Evolutionary conservation across 2,113 vertebrate genomes (phyloP).

Genomic region (Antennarius striatus): DNA sequence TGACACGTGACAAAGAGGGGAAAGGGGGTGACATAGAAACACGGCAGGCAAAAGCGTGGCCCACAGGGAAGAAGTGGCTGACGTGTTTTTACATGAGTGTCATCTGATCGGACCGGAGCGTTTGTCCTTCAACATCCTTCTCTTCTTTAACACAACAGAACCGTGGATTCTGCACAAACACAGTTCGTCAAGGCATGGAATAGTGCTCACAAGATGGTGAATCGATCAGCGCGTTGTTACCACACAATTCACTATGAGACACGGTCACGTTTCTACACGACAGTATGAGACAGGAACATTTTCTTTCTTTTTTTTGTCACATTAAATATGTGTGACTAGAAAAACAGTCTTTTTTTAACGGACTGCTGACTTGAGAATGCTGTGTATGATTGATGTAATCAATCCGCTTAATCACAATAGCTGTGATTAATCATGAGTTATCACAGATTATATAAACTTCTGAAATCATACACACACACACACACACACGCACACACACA

Average conservation of each 20-base stretch:
- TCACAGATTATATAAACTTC: too few species aligned
- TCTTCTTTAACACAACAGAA: constrained; percentile 12
- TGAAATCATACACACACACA: too few species aligned
- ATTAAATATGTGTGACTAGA: background rate
- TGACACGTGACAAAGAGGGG: constrained; percentile 31
- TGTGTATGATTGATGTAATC: too few species aligned
- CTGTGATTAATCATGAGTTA: too few species aligned
- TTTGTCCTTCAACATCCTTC: constrained; percentile 51
- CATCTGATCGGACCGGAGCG: constrained; percentile 41
- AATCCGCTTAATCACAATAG: too few species aligned
- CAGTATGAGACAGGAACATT: background rate
- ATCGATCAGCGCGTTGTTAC: background rate
- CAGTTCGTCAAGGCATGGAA: background rate
- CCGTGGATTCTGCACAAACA: constrained; percentile 11
- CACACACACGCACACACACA: too few species aligned
- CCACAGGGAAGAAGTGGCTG: constrained; percentile 21
- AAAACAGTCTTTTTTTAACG: background rate
- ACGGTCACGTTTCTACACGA: background rate
- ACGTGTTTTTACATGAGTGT: constrained; percentile 49
- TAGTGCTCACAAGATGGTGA: background rate
- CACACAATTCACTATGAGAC: background rate
- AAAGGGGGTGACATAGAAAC: constrained; percentile 19
- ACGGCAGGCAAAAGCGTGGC: constrained; percentile 23
- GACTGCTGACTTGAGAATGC: background rate
- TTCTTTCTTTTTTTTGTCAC: background rate